These are phyloP conservation scores for Pipra filicauda DNA, from an alignment of 2,113 vertebrate species.

Conservation along the genomic window DNA sequence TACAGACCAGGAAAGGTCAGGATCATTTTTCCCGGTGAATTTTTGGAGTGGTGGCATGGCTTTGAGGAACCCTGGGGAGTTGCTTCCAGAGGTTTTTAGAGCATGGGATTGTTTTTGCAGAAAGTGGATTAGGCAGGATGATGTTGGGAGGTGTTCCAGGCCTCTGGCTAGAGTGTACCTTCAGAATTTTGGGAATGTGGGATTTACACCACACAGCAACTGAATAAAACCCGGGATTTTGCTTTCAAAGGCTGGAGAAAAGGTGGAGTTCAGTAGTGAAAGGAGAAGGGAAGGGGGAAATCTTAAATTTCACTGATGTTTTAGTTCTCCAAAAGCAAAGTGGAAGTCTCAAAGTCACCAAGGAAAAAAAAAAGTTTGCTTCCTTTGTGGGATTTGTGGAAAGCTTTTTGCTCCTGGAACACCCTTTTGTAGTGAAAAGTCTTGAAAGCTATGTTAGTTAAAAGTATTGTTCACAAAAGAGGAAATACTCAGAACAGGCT, in stretches of 20 bases:
- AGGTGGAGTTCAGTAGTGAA: background rate
- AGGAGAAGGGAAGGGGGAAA: background rate
- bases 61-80: background rate
- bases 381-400: background rate
- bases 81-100: background rate
- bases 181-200: background rate
- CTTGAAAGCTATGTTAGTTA: background rate
- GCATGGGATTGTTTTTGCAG: rapidly evolving
- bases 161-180: rapidly evolving
- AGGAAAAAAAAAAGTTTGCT: background rate
- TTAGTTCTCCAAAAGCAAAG: background rate
- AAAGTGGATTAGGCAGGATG: rapidly evolving
- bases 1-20: background rate
- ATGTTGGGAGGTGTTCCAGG: background rate
- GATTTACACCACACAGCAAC: rapidly evolving
- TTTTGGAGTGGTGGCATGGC: background rate
- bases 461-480: background rate
- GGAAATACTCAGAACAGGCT: background rate
- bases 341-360: background rate
- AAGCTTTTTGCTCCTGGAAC: background rate
- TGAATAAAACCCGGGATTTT: background rate
- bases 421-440: background rate
- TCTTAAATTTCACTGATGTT: background rate
- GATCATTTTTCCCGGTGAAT: background rate
- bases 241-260: background rate